Percentiles rank a stretch among this genome's conserved stretches.
Conservation (phyloP, 2,888 invertebrate genomes). For the Cyclophora albipunctata region DNA sequence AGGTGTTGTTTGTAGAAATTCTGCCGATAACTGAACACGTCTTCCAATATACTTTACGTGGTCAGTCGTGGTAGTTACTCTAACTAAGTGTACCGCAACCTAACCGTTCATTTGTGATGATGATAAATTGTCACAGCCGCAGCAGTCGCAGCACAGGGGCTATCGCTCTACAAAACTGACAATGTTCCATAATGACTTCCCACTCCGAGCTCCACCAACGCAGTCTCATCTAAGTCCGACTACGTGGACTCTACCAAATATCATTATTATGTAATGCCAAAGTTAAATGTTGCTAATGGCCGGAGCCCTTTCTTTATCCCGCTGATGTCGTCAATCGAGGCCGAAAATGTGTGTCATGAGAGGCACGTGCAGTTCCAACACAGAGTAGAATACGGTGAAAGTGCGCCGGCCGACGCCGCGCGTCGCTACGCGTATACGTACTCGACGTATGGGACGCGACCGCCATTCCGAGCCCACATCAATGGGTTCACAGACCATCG, state of each 20-base stretch:
- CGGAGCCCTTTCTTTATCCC: slow-evolving; percentile 11
- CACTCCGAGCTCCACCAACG: no score
- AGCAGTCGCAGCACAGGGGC: no score
- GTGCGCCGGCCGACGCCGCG: slow-evolving; percentile 35
- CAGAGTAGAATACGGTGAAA: slow-evolving; percentile 46
- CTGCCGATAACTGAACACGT: slow-evolving; percentile 38
- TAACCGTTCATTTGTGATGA: no score
- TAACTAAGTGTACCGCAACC: not conserved
- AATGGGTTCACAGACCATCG: slow-evolving; percentile 57
- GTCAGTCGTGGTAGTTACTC: slow-evolving; percentile 1
- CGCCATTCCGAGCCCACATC: slow-evolving; percentile 47
- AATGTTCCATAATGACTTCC: no score
- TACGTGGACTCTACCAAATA: no score
- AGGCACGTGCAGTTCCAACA: slow-evolving; percentile 36
- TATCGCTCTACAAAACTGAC: no score
- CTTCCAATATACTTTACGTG: slow-evolving; percentile 18
- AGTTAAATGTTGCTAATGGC: no score
- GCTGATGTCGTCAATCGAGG: slow-evolving; percentile 20
- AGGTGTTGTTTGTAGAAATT: slow-evolving; percentile 63
- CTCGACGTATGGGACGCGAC: slow-evolving; percentile 39
- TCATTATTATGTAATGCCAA: no score
- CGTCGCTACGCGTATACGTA: slow-evolving; percentile 29
- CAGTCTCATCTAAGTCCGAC: no score
- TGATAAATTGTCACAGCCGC: no score
- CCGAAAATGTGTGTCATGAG: slow-evolving; percentile 52